Evolutionary conservation across 2,888 invertebrate species (phyloP), one percentile per base, ranked within the genome.

Genomic region (Pterostichus niger): DNA sequence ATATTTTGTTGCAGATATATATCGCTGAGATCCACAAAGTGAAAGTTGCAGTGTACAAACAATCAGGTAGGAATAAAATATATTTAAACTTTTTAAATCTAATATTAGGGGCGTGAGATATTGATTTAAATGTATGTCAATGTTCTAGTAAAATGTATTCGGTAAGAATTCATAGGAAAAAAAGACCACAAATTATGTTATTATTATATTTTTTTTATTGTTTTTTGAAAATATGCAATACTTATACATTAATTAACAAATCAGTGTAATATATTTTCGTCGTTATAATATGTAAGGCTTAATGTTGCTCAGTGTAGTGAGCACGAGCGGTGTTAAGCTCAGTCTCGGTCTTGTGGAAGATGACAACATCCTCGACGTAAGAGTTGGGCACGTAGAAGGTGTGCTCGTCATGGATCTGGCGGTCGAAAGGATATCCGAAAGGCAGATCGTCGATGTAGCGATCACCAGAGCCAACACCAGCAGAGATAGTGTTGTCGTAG

Each of bases 341-440:
- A 71, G 91, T 91, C 86, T 92, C 81, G 17, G 73, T 73, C 54
- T 92, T 92, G 89, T 95, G 94, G 91, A 92, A 94, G 87, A 95
- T 91, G 85, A 91, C 90, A 5, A 93, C 92, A 86, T 94, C 93
- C 85, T 94, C 91, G 88, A 94, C 93, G 88, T 91, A 92, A 90
- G 93, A 93, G 90, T 95, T 95, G 56, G 94, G 92, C 15, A 93
- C 93, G 85, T 91, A 91, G 91, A 93, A 95, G 84, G 90, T 90
- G 75, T 89, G 89, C 64, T 92, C 90, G 54, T 84, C 85, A 59
- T 93, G 91, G 87, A 94, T 92, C 24, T 90, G 90, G 86, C 94
- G 93, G 88, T 96, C 95, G 88, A 96, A 92, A 84, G 96, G 96
- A 91, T 93, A 96, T 77, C 94, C 95, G 86, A 94, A 91, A 61